A percentile compares a stretch with the other conserved stretches of the same genome.
phyloP scores from a whole-genome alignment of 2,113 vertebrate genomes.

The Crocuta crocuta region DNA sequence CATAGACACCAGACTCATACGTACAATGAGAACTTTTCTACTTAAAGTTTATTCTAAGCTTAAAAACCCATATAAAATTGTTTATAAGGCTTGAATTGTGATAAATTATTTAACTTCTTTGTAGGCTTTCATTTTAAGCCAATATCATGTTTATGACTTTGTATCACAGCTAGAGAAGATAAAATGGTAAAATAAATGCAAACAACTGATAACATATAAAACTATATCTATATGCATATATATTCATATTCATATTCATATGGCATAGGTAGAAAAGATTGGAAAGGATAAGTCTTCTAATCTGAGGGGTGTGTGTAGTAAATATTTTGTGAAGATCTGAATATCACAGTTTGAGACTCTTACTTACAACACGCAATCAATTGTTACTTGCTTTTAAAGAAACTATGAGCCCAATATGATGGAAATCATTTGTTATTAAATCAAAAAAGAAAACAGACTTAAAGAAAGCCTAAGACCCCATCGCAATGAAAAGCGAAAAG shows the following conservation, averaged over 20 bases:
- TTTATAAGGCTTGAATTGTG: background rate
- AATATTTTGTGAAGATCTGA: background rate
- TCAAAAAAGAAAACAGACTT: background rate
- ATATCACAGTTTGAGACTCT: background rate
- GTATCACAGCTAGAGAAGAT: background rate
- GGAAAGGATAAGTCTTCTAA: background rate
- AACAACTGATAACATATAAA: background rate
- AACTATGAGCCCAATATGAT: background rate
- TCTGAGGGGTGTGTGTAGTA: background rate
- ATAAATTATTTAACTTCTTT: background rate
- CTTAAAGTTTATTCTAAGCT: background rate
- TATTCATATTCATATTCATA: background rate
- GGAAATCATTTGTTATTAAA: conserved; percentile 4
- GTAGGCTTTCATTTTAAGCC: background rate
- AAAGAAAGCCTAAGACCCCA: background rate
- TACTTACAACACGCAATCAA: background rate
- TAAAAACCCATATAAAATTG: background rate
- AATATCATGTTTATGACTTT: background rate
- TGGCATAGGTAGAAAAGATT: background rate
- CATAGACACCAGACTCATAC: background rate
- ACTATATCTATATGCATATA: background rate
- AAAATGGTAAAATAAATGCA: background rate
- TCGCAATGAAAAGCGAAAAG: background rate
- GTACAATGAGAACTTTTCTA: background rate
- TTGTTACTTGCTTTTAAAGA: conserved; percentile 7